phyloP scores from a whole-genome alignment of 1,140 invertebrate species.

The Apis cerana region DNA sequence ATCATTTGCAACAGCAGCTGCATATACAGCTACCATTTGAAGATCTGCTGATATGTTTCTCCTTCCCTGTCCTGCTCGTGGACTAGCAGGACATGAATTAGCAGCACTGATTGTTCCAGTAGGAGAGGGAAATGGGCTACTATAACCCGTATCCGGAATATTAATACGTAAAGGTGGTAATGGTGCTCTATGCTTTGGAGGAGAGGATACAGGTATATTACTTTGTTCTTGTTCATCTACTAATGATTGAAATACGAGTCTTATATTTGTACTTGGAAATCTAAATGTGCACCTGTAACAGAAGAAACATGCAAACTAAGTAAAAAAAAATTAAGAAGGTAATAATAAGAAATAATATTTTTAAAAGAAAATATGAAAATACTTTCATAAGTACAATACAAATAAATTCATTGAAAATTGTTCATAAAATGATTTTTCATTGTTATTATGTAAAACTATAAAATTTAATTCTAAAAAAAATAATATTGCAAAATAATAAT shows the following conservation, averaged over 20 bases:
- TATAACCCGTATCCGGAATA: conserved; percentile 91
- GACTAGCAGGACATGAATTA: conserved; percentile 98
- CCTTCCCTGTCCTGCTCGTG: conserved; percentile 86
- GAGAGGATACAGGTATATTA: conserved; percentile 75
- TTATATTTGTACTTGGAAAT: conserved; percentile 98
- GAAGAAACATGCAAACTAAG: neutral
- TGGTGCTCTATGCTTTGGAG: conserved; percentile 79
- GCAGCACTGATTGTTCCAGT: conserved; percentile 94
- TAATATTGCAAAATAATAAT: neutral
- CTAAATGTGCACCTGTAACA: conserved; percentile 93
- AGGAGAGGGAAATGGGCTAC: conserved; percentile 96
- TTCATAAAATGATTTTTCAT: neutral
- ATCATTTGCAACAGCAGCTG: conserved; percentile 82
- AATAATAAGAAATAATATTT: neutral
- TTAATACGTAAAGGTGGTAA: conserved; percentile 91
- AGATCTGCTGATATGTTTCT: conserved; percentile 87
- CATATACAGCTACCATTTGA: conserved; percentile 87
- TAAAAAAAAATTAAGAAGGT: neutral
- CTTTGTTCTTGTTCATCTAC: conserved; percentile 86
- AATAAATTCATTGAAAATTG: neutral
- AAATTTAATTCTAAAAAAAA: neutral
- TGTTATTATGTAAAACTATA: neutral
- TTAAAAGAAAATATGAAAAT: neutral
- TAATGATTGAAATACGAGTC: conserved; percentile 95
- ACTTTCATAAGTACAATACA: neutral